These are phyloP conservation scores for Camponotus vicinus DNA, from an alignment of 1,140 invertebrate species.

Conservation along the genomic window DNA sequence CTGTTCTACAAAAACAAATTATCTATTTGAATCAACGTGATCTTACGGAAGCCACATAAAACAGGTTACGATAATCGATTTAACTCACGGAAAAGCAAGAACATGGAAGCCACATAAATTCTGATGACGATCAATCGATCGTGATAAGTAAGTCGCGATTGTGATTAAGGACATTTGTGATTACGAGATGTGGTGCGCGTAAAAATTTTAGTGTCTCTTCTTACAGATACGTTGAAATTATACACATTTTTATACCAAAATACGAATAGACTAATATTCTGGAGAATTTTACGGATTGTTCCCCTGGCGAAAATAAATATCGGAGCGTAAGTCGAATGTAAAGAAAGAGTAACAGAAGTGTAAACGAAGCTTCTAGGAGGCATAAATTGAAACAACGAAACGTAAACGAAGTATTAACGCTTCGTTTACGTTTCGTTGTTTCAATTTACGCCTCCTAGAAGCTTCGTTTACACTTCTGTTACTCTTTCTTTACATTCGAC, in stretches of 20 bases:
- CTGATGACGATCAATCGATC: neutral
- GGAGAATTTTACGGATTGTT: neutral
- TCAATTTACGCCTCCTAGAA: too few relatives aligned
- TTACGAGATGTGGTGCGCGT: neutral
- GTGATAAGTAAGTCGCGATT: neutral
- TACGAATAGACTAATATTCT: neutral
- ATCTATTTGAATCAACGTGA: neutral
- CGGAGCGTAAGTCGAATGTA: too few relatives aligned
- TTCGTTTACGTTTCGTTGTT: too few relatives aligned
- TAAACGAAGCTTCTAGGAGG: too few relatives aligned
- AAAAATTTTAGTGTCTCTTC: neutral
- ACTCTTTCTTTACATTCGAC: too few relatives aligned
- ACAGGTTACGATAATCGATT: conserved; percentile 28
- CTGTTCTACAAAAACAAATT: neutral
- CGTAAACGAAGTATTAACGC: too few relatives aligned
- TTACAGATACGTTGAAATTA: neutral
- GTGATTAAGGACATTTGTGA: neutral
- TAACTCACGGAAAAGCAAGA: conserved; percentile 16
- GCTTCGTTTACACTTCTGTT: too few relatives aligned
- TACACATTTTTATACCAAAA: neutral
- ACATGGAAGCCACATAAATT: conserved; percentile 42
- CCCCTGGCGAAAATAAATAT: too few relatives aligned
- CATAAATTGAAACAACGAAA: too few relatives aligned
- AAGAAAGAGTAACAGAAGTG: too few relatives aligned
- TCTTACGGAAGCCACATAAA: conserved; percentile 42